phyloP scores from a whole-genome alignment of 2,113 vertebrate species.

The Pardalotus punctatus region DNA sequence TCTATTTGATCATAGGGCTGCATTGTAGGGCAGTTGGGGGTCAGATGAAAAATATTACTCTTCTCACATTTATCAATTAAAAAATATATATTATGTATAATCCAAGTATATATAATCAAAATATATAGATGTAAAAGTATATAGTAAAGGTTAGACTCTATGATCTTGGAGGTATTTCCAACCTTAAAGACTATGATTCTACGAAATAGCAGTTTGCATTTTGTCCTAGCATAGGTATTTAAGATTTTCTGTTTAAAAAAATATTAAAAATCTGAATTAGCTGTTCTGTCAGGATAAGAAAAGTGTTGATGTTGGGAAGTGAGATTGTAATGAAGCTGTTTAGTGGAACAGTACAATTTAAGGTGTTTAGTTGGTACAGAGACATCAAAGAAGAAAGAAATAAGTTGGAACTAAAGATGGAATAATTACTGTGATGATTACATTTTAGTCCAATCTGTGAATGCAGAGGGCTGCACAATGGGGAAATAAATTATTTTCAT shows the following conservation, averaged over 20 bases:
- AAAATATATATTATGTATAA: not conserved
- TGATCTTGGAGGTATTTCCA: not conserved
- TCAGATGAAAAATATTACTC: not conserved
- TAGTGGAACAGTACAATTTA: not conserved
- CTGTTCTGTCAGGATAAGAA: not conserved
- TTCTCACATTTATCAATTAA: not conserved
- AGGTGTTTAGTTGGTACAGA: not conserved
- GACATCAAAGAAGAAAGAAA: conserved; percentile 9
- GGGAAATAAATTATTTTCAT: conserved; percentile 1
- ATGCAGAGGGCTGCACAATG: not conserved
- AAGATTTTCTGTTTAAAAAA: not conserved
- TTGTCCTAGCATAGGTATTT: not conserved
- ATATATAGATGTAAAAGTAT: not conserved
- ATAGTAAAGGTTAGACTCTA: not conserved
- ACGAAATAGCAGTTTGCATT: not conserved
- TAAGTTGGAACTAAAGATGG: not conserved
- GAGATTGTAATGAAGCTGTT: not conserved
- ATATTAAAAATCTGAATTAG: not conserved
- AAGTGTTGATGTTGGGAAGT: not conserved
- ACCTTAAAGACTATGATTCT: not conserved
- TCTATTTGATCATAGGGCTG: not conserved
- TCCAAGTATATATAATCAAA: not conserved
- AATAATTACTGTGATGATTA: conserved; percentile 24
- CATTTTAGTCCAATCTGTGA: conserved; percentile 12
- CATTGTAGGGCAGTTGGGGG: accelerated